These are phyloP conservation scores for Muschampia plurimacula DNA, from an alignment of 2,888 invertebrate species.

Conservation along the genomic window DNA sequence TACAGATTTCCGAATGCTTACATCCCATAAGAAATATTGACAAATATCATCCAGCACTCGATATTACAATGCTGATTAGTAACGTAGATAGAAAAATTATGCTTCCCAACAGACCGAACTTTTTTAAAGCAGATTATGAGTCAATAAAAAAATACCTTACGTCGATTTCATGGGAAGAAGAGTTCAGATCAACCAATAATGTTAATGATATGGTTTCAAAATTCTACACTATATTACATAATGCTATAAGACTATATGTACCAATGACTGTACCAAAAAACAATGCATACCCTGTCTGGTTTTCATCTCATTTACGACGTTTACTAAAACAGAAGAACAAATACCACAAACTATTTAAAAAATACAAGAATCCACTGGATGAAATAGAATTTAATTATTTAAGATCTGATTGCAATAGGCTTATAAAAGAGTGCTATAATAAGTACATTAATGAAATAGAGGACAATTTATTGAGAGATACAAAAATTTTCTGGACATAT, in stretches of 20 bases:
- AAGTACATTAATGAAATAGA: background rate
- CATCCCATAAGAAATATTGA: conserved; percentile 14
- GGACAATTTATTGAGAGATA: background rate
- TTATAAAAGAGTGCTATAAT: conserved; percentile 4
- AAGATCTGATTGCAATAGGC: background rate
- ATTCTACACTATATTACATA: background rate
- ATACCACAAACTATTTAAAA: background rate
- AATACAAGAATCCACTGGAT: conserved; percentile 15
- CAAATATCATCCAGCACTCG: conserved; percentile 13
- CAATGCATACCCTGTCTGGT: conserved; percentile 7
- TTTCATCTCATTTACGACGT: background rate
- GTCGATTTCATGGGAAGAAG: background rate
- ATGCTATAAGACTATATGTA: background rate
- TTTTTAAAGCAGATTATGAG: background rate
- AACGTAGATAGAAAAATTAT: background rate
- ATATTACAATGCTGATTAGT: background rate
- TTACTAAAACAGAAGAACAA: conserved; percentile 10
- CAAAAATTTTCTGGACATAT: conserved; percentile 16
- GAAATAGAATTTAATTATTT: conserved; percentile 3
- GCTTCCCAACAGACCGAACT: background rate
- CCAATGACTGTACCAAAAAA: conserved; percentile 9
- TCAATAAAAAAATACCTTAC: background rate
- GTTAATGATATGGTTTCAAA: conserved; percentile 8
- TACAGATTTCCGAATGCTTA: background rate
- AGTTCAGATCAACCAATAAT: background rate